Evolutionary conservation across 2,113 vertebrate genomes (phyloP).

Genomic region (Notarius lentiginosus): DNA sequence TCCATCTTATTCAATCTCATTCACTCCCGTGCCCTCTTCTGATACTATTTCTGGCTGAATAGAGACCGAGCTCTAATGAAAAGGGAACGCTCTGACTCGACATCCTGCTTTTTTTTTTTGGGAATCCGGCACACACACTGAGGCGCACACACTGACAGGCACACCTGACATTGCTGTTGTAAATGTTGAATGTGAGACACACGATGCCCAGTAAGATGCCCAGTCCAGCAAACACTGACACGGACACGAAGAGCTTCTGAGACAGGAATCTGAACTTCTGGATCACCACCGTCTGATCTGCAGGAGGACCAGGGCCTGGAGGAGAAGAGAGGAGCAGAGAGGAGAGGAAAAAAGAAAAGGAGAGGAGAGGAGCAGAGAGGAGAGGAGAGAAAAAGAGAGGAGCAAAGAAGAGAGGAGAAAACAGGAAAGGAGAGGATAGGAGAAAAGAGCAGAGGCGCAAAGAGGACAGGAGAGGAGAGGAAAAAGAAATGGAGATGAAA

Average conservation of each 20-base stretch:
- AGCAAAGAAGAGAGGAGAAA: not conserved
- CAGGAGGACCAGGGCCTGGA: constrained; percentile 81
- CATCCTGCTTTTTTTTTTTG: not conserved
- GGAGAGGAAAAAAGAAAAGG: not conserved
- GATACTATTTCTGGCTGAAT: not conserved
- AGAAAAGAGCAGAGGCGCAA: not conserved
- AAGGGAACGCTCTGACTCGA: not conserved
- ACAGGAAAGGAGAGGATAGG: not conserved
- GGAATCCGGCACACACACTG: not conserved
- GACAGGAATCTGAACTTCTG: constrained; percentile 88
- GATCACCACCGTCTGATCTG: constrained; percentile 90
- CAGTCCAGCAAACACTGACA: constrained; percentile 83
- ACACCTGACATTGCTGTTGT: constrained; percentile 91
- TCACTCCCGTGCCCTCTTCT: not conserved
- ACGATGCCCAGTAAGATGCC: constrained; percentile 87
- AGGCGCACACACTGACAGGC: constrained; percentile 64
- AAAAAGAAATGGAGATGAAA: not conserved
- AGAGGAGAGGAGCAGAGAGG: not conserved
- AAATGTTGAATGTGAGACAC: constrained; percentile 94
- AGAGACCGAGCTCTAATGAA: not conserved
- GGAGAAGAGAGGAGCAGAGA: not conserved
- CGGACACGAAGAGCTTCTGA: constrained; percentile 90
- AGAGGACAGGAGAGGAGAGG: not conserved
- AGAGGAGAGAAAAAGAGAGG: not conserved
- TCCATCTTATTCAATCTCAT: constrained; percentile 20